Percentiles rank a stretch among this genome's conserved stretches.
Evolutionary conservation across 1,140 invertebrate species (phyloP).

Genomic region (Nylanderia fulva): DNA sequence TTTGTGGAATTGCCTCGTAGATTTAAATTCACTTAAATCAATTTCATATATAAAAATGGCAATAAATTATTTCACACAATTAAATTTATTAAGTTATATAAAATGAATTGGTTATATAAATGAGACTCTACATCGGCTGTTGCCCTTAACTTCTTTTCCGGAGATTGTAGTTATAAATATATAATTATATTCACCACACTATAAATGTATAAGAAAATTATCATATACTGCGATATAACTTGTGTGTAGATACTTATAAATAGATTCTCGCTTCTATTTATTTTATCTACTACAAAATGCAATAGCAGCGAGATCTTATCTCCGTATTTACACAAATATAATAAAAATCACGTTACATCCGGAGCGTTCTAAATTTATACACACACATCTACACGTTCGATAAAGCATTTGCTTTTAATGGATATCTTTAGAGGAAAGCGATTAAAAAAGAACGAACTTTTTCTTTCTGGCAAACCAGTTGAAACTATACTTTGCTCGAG

Average conservation of each 20-base stretch:
- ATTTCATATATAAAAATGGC: neutral
- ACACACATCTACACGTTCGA: neutral
- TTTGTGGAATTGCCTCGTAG: slow-evolving; percentile 11
- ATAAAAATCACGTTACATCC: slow-evolving; percentile 31
- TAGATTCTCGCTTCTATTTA: slow-evolving; percentile 24
- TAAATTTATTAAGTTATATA: slow-evolving; percentile 38
- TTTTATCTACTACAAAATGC: slow-evolving; percentile 1
- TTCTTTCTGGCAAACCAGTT: slow-evolving; percentile 18
- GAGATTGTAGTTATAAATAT: slow-evolving; percentile 14
- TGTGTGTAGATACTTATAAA: neutral
- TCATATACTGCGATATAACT: neutral
- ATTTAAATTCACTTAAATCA: slow-evolving; percentile 6
- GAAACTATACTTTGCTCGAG: neutral
- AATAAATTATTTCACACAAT: slow-evolving; percentile 7
- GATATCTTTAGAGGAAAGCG: neutral
- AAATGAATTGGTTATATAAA: neutral
- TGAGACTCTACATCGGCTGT: neutral
- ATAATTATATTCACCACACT: neutral
- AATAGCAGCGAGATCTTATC: slow-evolving; percentile 15
- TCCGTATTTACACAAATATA: neutral
- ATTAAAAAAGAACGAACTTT: slow-evolving; percentile 11
- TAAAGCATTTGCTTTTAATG: neutral
- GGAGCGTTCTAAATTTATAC: slow-evolving; percentile 39
- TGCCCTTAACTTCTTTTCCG: neutral
- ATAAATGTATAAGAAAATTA: slow-evolving; percentile 31